Evolutionary conservation across 2,888 invertebrate genomes (phyloP).

Genomic region (Pammene aurita): DNA sequence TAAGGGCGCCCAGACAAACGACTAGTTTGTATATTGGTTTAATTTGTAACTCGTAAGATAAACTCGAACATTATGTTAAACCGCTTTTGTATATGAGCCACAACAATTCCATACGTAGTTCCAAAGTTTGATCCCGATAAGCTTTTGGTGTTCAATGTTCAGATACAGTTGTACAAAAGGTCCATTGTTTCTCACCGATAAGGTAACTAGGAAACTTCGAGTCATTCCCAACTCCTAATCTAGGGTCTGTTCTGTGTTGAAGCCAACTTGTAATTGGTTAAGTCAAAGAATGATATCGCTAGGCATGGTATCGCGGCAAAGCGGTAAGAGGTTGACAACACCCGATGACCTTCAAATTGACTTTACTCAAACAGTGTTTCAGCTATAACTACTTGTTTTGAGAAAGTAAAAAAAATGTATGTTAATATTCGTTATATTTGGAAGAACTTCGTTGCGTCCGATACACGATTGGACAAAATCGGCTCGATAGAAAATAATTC

Average conservation of each 20-base stretch:
- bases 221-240: conserved; percentile 19
- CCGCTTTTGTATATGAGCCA: not conserved
- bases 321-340: no score
- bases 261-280: conserved; percentile 18
- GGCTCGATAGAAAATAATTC: no score
- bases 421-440: no score
- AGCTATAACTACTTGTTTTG: no score
- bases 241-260: conserved; percentile 2
- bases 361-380: no score
- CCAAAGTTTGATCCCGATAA: conserved; percentile 17
- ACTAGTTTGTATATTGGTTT: no score
- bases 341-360: no score
- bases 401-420: no score
- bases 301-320: no score
- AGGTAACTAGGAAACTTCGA: conserved; percentile 26
- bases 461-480: no score
- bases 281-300: not conserved
- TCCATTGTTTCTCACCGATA: conserved; percentile 17
- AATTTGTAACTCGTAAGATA: not conserved
- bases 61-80: not conserved
- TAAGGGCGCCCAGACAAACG: no score
- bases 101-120: conserved; percentile 11
- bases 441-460: no score
- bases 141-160: conserved; percentile 10
- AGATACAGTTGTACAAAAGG: conserved; percentile 17